These are phyloP conservation scores for Pocota personata DNA, from an alignment of 2,888 invertebrate genomes.

Conservation along the genomic window DNA sequence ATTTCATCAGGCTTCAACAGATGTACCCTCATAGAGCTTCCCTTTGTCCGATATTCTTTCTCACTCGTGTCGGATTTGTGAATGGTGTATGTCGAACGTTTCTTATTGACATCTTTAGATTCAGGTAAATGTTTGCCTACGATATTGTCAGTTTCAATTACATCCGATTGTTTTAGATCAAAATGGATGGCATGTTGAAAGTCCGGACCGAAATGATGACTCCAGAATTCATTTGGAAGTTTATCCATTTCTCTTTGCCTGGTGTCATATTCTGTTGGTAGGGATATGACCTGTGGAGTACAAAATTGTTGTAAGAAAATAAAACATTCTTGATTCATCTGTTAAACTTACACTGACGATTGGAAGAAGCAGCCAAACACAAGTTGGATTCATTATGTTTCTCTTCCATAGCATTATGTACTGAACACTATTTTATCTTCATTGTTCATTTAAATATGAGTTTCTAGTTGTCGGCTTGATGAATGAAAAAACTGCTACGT, in stretches of 20 bases:
- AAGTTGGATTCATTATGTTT: constrained; percentile 43
- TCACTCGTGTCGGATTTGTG: constrained; percentile 5
- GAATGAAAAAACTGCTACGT: constrained; percentile 23
- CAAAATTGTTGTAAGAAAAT: background rate
- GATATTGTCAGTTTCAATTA: constrained; percentile 12
- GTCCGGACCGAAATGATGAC: constrained; percentile 79
- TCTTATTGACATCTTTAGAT: constrained; percentile 5
- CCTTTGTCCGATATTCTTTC: background rate
- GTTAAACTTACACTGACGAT: constrained; percentile 47
- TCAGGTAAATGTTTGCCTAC: constrained; percentile 15
- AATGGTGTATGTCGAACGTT: constrained; percentile 38
- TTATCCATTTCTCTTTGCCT: background rate
- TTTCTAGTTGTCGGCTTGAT: constrained; percentile 2
- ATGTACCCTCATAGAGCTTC: constrained; percentile 44
- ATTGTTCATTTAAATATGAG: constrained; percentile 60
- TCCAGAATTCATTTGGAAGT: constrained; percentile 78
- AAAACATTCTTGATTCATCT: background rate
- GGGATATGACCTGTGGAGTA: constrained; percentile 41
- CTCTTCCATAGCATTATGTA: constrained; percentile 53
- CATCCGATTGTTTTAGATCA: constrained; percentile 75
- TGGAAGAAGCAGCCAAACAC: constrained; percentile 35
- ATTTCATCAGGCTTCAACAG: constrained; percentile 42
- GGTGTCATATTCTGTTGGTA: constrained; percentile 14
- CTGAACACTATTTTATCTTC: constrained; percentile 27
- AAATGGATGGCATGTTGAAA: constrained; percentile 79